Conservation (phyloP, 2,888 invertebrate species). For the Cephus sareptanus region DNA sequence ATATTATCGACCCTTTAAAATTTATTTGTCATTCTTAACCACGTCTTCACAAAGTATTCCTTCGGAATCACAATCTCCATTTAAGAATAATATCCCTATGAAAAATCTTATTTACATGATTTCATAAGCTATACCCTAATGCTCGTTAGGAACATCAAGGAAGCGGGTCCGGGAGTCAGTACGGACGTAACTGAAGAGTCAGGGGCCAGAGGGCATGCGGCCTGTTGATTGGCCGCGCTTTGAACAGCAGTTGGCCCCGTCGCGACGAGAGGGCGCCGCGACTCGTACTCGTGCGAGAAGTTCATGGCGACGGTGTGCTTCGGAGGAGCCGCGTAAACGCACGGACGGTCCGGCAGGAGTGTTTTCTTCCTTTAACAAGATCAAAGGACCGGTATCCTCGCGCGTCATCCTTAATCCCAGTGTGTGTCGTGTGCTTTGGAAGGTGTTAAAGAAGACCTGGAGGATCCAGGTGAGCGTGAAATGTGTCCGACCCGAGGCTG, state of each 20-base stretch:
- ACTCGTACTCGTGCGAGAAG: slow-evolving; percentile 18
- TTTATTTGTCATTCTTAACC: not conserved
- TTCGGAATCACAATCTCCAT: not conserved
- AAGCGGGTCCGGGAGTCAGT: not conserved
- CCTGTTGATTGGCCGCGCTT: slow-evolving; percentile 50
- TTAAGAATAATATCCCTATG: not conserved
- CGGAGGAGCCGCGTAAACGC: slow-evolving; percentile 12
- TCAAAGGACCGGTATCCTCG: slow-evolving; percentile 10
- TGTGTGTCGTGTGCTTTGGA: not conserved
- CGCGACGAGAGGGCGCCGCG: slow-evolving; percentile 29
- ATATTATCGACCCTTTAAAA: not conserved
- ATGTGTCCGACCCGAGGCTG: not conserved
- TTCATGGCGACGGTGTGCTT: slow-evolving; percentile 26
- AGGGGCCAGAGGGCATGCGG: slow-evolving; percentile 43
- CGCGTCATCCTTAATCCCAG: not conserved
- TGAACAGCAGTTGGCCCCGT: slow-evolving; percentile 33
- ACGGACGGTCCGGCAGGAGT: slow-evolving; percentile 3
- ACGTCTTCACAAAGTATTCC: not conserved
- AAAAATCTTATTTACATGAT: not conserved
- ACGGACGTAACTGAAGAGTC: not conserved
- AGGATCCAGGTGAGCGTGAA: not conserved
- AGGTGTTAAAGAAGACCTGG: not conserved
- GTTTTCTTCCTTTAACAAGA: not conserved
- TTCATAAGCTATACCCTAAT: not conserved
- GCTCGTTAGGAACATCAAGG: not conserved